Percentiles rank a stretch among this genome's conserved stretches.
Conservation (phyloP, 2,888 invertebrate species). For the Caenorhabditis macrosperma region DNA sequence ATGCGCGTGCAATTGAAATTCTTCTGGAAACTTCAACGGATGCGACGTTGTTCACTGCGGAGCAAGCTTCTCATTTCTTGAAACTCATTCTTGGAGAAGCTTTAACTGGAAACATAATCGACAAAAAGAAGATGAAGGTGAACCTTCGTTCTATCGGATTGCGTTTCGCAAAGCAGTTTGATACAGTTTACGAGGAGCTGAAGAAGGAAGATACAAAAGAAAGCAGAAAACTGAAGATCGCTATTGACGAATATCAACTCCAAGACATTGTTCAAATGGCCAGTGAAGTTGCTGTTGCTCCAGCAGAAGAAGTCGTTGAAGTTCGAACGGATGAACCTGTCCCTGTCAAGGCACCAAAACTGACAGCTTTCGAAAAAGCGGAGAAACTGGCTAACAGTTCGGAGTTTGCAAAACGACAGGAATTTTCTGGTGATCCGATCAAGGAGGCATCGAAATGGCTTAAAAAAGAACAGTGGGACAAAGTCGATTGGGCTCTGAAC, state of each 20-base stretch:
- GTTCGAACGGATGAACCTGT: background rate
- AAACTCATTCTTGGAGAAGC: conserved; percentile 38
- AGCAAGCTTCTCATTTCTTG: conserved; percentile 20
- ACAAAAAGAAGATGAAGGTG: conserved; percentile 34
- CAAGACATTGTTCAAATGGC: conserved; percentile 27
- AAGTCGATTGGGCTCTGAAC: conserved; percentile 66
- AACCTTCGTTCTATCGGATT: conserved; percentile 37
- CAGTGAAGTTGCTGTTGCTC: background rate
- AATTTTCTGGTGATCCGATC: conserved; percentile 69
- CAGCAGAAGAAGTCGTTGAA: background rate
- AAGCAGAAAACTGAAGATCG: conserved; percentile 6
- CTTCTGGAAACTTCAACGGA: conserved; percentile 34
- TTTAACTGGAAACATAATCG: conserved; percentile 14
- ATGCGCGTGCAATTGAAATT: conserved; percentile 5
- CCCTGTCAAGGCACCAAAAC: conserved; percentile 10
- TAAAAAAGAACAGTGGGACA: conserved; percentile 54
- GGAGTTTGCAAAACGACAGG: conserved; percentile 59
- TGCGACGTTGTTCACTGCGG: conserved; percentile 7
- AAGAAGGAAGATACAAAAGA: conserved; percentile 28
- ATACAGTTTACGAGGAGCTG: conserved; percentile 23
- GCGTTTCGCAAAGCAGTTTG: conserved; percentile 44
- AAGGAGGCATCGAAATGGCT: conserved; percentile 65
- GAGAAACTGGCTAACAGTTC: conserved; percentile 46
- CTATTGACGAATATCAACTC: conserved; percentile 26
- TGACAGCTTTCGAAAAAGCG: conserved; percentile 53